Conservation (phyloP, 1,140 invertebrate species). For the Littorina saxatilis region DNA sequence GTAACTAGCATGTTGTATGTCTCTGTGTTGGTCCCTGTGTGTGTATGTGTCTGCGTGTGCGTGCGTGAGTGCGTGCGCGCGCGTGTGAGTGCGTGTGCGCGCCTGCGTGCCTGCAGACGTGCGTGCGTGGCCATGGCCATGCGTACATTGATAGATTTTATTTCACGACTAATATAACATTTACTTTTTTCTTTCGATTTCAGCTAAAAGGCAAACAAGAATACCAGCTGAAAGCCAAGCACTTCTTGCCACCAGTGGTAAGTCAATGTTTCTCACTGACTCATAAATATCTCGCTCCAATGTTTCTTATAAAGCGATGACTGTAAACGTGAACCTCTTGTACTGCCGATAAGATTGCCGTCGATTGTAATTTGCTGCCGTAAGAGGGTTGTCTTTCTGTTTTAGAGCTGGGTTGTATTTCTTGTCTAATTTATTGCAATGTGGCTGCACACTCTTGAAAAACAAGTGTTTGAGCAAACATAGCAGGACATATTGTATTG, state of each 20-base stretch:
- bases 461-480: too few relatives aligned
- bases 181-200: conserved; percentile 41
- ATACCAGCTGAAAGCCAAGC: conserved; percentile 64
- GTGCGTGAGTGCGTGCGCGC: conserved; percentile 1
- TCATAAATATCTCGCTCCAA: not conserved
- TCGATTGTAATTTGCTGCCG: too few relatives aligned
- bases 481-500: too few relatives aligned
- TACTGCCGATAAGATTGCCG: too few relatives aligned
- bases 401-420: too few relatives aligned
- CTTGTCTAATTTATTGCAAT: too few relatives aligned
- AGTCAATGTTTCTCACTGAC: conserved; percentile 26
- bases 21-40: not conserved
- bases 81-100: not conserved
- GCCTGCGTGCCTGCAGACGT: not conserved
- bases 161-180: not conserved
- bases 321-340: too few relatives aligned
- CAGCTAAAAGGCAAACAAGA: conserved; percentile 68
- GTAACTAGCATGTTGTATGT: not conserved
- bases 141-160: not conserved
- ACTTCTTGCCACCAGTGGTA: conserved; percentile 67
- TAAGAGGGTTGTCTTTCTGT: too few relatives aligned
- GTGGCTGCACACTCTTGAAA: too few relatives aligned
- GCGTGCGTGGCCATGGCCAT: too few relatives aligned
- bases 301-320: too few relatives aligned
- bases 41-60: not conserved